Evolutionary conservation across 2,888 invertebrate species (phyloP).

Genomic region (Nomada fucata): DNA sequence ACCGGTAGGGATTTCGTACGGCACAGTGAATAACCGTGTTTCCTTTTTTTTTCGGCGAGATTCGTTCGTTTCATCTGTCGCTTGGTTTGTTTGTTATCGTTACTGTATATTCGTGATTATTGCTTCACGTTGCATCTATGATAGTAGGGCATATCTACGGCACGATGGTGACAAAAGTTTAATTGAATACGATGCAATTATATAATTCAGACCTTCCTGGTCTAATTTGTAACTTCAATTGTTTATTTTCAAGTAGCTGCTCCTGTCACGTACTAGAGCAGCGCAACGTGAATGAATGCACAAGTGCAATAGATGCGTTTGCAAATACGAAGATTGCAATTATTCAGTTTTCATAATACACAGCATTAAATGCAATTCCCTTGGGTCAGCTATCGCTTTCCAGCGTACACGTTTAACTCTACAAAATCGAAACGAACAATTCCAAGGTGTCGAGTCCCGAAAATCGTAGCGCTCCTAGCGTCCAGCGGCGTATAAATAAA

Average conservation of each 20-base stretch:
- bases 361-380: too few relatives aligned
- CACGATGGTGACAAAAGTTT: too few relatives aligned
- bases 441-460: neutral
- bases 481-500: slow-evolving; percentile 46
- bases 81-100: too few relatives aligned
- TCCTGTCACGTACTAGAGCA: neutral
- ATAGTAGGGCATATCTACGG: too few relatives aligned
- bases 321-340: neutral
- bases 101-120: too few relatives aligned
- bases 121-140: too few relatives aligned
- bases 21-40: neutral
- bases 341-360: neutral
- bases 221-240: neutral
- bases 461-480: neutral
- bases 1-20: slow-evolving; percentile 65
- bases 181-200: too few relatives aligned
- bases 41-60: neutral
- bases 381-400: too few relatives aligned
- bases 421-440: neutral
- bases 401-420: neutral
- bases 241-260: neutral
- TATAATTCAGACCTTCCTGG: too few relatives aligned
- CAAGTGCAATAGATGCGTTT: neutral
- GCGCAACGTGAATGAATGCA: neutral
- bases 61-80: too few relatives aligned